phyloP scores from a whole-genome alignment of 2,888 invertebrate species.

The Calameuta idolon region DNA sequence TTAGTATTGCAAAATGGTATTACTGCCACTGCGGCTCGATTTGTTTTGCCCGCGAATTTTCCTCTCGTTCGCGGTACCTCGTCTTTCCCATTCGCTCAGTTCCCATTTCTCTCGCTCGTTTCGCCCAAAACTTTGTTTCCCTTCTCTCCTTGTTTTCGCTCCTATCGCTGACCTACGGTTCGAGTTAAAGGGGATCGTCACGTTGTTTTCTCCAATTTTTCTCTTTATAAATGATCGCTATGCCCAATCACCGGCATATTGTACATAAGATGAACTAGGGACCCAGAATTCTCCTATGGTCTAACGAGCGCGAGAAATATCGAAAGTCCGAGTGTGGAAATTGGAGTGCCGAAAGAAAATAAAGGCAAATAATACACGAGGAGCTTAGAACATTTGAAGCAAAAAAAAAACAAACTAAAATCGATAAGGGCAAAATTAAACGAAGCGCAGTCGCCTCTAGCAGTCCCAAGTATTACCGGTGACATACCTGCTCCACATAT shows the following conservation, averaged over 20 bases:
- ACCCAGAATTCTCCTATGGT: neutral
- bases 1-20: slow-evolving; percentile 55
- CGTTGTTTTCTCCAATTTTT: neutral
- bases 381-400: neutral
- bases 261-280: neutral
- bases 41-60: slow-evolving; percentile 41
- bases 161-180: neutral
- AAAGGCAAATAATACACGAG: neutral
- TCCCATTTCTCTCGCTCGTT: neutral
- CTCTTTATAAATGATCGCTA: neutral
- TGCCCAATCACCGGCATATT: neutral
- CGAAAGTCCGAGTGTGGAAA: neutral
- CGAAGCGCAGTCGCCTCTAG: slow-evolving; percentile 60
- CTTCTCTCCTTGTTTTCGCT: neutral
- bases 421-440: slow-evolving; percentile 39
- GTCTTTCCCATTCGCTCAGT: neutral
- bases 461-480: slow-evolving; percentile 63
- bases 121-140: neutral
- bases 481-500: slow-evolving; percentile 64
- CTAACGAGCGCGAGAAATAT: neutral
- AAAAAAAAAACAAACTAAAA: neutral
- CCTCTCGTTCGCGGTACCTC: neutral
- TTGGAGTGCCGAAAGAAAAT: neutral
- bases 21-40: slow-evolving; percentile 55
- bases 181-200: neutral